These are phyloP conservation scores for Clitarchus hookeri DNA, from an alignment of 2,888 invertebrate genomes.

Conservation along the genomic window DNA sequence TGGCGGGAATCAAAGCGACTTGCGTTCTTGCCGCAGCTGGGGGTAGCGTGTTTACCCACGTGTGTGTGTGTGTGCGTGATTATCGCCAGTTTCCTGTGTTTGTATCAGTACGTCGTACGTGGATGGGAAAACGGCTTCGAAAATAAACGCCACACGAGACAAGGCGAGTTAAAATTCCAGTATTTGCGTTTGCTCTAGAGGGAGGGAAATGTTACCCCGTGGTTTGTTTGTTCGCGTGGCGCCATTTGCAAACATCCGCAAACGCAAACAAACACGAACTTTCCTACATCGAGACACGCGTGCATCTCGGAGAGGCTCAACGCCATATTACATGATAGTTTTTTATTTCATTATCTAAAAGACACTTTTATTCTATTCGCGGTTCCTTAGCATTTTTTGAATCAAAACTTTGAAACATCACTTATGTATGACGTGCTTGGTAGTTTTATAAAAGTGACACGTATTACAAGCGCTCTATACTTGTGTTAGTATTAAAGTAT, in stretches of 20 bases:
- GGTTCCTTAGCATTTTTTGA: too few relatives aligned
- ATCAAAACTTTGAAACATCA: too few relatives aligned
- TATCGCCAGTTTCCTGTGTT: constrained; percentile 7
- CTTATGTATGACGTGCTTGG: too few relatives aligned
- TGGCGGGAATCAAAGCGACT: not conserved
- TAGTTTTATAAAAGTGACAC: too few relatives aligned
- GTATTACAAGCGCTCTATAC: too few relatives aligned
- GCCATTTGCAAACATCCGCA: not conserved
- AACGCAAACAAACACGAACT: too few relatives aligned
- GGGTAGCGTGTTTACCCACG: not conserved
- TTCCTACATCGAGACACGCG: too few relatives aligned
- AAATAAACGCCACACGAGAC: not conserved
- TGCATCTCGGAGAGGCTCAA: too few relatives aligned
- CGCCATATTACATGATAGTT: too few relatives aligned
- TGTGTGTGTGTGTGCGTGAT: not conserved
- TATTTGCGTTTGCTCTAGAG: not conserved
- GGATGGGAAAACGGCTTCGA: not conserved
- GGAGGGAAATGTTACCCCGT: not conserved
- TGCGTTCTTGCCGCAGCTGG: not conserved
- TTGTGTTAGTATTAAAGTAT: too few relatives aligned
- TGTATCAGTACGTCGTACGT: not conserved
- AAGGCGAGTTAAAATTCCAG: not conserved
- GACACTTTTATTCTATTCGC: too few relatives aligned
- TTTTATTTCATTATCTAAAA: too few relatives aligned
- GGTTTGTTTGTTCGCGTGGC: not conserved